Base-by-base conservation (phyloP, 2,888 invertebrate species). In the Eupithecia centaureata region DNA sequence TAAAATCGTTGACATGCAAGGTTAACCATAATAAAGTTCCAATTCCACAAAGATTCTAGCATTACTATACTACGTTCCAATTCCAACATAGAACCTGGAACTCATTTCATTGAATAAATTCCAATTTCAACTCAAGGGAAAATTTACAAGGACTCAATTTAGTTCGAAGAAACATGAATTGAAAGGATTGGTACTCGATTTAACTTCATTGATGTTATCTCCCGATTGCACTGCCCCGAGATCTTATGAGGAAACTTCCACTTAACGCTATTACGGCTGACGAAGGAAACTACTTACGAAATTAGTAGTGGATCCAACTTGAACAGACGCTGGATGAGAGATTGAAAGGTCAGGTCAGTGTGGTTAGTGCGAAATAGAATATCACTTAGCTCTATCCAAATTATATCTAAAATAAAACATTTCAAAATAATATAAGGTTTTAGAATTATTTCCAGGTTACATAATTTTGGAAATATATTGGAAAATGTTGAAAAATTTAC, bases 191-290 rank as follows among this genome's bases (percentile, higher is more conserved):
- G 10, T 27, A 51, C 52, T 52, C 15, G 57, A 63, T 22, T 67
- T 22, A 54, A 32, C 33, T 60, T 33, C 32, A 63, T 65, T 66
- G 35, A 42, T 57, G 62, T 27, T 66, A 66, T 71, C 70, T 70
- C 59, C 79, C 78, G 80, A 84, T 83, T 78, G 80, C 76, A 75
- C 77, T 76, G 79, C 78, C 78, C 79, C 65, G 65, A 76, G 76
- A 70, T 70, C 65, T 71, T 47, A 62, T 75, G 67, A 76, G 83
- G 86, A 87, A 86, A 81, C 80, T 79, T 74, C 77, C 87, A 89
- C 82, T 88, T 89, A 88, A 86, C 86, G 85, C 81, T 83, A 87
- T 89, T 89, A 83, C 77, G 71, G 72, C 68, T 63, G 73, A 82
- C 78, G 82, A 76, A 75, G 74, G 74, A 77, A 73, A 71, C 75